Base-by-base conservation (phyloP, 2,888 invertebrate genomes). In the Morpho achilles region DNA sequence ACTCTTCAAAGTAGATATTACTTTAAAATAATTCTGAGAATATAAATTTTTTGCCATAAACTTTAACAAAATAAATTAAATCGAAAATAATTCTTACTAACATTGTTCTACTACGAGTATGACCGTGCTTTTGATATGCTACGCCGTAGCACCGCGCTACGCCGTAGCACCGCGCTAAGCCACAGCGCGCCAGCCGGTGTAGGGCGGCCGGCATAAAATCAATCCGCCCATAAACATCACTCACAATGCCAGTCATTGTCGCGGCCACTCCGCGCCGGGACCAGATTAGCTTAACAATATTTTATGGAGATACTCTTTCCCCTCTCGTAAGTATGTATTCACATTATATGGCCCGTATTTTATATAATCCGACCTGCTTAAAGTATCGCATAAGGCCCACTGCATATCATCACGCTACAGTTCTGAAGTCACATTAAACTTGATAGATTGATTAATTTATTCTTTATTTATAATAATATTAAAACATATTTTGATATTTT, bases 171-270 rank as follows among this genome's bases (percentile, higher is more conserved):
- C n/a, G n/a, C n/a, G n/a, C 54, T 60, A 57, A 51, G 57, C 8
- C 49, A 48, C 52, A 50, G 50, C 55, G 8, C 7, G 39, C 50
- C 32, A 32, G 46, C 22, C 23, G 42, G 41, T 40, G 50, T 61
- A 60, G 58, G 50, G 45, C 16, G 39, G 39, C 23, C 32, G 58
- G 53, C 53, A 42, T 63, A 58, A 60, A 63, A 58, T 58, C 55
- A 63, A 58, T 53, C 58, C 55, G 51, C 49, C 58, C 60, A 45
- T 63, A 63, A 63, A 63, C 50, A 60, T 53, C 41, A 46, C 45
- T 16, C 56, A 53, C 47, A 32, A 51, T 49, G 56, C 45, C 53
- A 44, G 45, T 51, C 55, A 63, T 61, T 63, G 61, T 63, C 53
- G 58, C 53, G 5, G 32, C 47, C 9, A 47, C 53, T 48, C 53